Evolutionary conservation across 2,113 vertebrate species (phyloP).

Genomic region (Crotalus viridis): DNA sequence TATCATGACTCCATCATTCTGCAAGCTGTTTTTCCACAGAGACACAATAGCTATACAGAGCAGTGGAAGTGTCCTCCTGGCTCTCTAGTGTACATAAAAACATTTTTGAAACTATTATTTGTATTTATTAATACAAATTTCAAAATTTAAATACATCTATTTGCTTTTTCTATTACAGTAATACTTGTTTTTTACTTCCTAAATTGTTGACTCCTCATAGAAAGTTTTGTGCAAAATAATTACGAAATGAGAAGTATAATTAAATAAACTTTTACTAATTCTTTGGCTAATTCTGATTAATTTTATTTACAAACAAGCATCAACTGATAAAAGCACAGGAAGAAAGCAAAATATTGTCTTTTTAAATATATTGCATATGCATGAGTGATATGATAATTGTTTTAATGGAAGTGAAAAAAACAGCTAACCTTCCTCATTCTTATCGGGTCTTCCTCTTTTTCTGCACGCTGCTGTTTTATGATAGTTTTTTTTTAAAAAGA

Average conservation of each 20-base stretch:
- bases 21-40: not conserved
- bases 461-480: slow-evolving; percentile 82
- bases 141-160: not conserved
- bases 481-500: slow-evolving; percentile 54
- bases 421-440: slow-evolving; percentile 96
- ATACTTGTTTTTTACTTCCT: not conserved
- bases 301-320: slow-evolving; percentile 1
- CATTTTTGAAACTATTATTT: not conserved
- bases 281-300: not conserved
- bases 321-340: slow-evolving; percentile 44
- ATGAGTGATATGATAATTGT: slow-evolving; percentile 55
- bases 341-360: slow-evolving; percentile 69
- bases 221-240: not conserved
- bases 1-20: slow-evolving; percentile 34
- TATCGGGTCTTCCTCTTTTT: slow-evolving; percentile 85
- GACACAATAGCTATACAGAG: not conserved
- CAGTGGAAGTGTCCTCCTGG: not conserved
- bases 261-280: not conserved
- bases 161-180: not conserved
- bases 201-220: not conserved
- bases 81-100: not conserved
- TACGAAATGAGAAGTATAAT: not conserved
- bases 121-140: not conserved
- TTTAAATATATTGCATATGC: slow-evolving; percentile 66
- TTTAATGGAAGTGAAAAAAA: slow-evolving; percentile 59